These are phyloP conservation scores for Orestias chungarensis DNA, from an alignment of 2,797 vertebrate species.

Conservation along the genomic window DNA sequence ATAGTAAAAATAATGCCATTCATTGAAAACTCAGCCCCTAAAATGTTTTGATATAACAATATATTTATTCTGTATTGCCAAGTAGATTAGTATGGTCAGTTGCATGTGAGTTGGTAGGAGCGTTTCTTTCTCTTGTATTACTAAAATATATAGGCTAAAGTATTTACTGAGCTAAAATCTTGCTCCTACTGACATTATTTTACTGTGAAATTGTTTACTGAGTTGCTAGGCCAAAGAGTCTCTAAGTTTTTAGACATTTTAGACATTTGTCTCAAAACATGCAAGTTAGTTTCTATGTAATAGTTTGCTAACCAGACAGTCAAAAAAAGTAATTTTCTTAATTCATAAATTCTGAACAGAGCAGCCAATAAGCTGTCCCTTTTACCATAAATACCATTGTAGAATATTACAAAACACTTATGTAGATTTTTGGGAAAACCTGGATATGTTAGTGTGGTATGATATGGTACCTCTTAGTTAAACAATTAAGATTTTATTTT, in stretches of 20 bases:
- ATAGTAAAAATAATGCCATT: background rate
- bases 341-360: too few species aligned
- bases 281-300: background rate
- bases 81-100: background rate
- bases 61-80: background rate
- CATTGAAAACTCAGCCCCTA: background rate
- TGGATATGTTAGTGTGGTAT: too few species aligned
- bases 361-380: background rate
- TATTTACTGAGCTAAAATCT: background rate
- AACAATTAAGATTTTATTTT: too few species aligned
- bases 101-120: background rate
- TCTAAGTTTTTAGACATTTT: too few species aligned
- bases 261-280: background rate
- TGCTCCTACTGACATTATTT: background rate
- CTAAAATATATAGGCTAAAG: background rate
- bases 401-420: background rate
- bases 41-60: background rate
- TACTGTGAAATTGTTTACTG: background rate
- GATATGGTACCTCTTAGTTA: too few species aligned
- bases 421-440: too few species aligned
- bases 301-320: too few species aligned
- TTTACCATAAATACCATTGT: background rate
- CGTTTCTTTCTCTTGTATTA: background rate
- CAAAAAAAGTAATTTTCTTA: too few species aligned
- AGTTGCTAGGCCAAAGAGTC: background rate